Conservation (phyloP, 2,888 invertebrate genomes). For the Fragum whitleyi region DNA sequence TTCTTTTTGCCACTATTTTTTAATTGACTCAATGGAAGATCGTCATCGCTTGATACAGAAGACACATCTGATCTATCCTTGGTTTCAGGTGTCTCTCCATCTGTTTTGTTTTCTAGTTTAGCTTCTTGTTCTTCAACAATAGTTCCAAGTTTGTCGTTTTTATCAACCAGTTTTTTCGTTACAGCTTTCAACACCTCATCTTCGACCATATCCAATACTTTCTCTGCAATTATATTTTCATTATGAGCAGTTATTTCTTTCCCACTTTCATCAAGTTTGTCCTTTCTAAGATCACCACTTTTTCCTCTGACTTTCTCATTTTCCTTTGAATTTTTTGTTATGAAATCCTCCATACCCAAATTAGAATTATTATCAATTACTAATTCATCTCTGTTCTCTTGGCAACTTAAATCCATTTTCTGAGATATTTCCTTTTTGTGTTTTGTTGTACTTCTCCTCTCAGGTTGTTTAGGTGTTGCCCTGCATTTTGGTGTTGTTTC, state of each 20-base stretch:
- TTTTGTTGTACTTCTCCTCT: conserved; percentile 73
- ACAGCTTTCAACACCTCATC: not conserved
- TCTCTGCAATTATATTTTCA: not conserved
- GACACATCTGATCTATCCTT: conserved; percentile 11
- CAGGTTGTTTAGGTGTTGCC: conserved; percentile 52
- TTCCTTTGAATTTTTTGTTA: not conserved
- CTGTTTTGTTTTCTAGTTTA: not conserved
- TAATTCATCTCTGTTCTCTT: conserved; percentile 33
- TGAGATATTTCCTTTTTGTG: conserved; percentile 72
- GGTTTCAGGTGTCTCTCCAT: not conserved
- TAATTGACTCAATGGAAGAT: conserved; percentile 34
- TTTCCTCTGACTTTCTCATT: too few species aligned
- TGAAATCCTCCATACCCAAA: not conserved
- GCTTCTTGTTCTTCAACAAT: conserved; percentile 2
- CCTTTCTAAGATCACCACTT: not conserved
- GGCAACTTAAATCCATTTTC: conserved; percentile 49
- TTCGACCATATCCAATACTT: not conserved
- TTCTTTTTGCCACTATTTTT: conserved; percentile 23
- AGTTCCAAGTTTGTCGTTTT: not conserved
- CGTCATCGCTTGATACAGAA: conserved; percentile 41
- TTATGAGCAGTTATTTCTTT: not conserved
- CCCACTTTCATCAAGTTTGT: not conserved
- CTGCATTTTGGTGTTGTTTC: conserved; percentile 72
- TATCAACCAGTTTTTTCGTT: not conserved
- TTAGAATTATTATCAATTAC: conserved; percentile 16